Evolutionary conservation across 2,888 invertebrate genomes (phyloP), one percentile per base, ranked within the genome.

Genomic region (Yponomeuta malinellus): DNA sequence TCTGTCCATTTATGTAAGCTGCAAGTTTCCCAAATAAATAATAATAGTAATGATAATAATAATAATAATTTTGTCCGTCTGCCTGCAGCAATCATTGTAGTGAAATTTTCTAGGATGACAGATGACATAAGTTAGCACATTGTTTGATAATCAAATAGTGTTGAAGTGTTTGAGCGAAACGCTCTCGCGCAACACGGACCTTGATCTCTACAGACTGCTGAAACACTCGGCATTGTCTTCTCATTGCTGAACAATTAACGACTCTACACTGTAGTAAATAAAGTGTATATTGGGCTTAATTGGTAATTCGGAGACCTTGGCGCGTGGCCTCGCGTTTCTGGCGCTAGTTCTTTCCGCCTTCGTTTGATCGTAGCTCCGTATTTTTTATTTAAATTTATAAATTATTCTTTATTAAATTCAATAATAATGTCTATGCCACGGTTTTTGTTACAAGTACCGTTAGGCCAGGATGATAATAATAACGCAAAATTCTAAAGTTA

Each of bases 311-410:
- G 78, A 76, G 83, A 88, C 91, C 91, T 91, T 90, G 90, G 80
- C 74, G 82, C 73, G 74, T 88, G 89, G 88, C 91, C 91, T 91
- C 89, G 91, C 80, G 84, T 88, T 87, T 89, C 88, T 87, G 85
- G 84, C 87, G 87, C 81, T 86, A 89, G 88, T 84, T 91, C 90
- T 90, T 92, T 92, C 91, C 91, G 91, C 90, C 90, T 92, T 89
- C 86, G 86, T 43, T 37, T 43, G 68, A 48, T 59, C 63, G 15
- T 12, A 59, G 43, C 43, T 43, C 43, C 52, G 52, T 59, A 59
- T 2, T 59, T 15, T 59, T 59, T 15, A 87, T 87, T 86, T 86
- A 83, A 23, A 15, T 59, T 3, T 59, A 12, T 59, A 59, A 59
- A 59, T 15, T 59, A 59, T 59, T 59, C 52, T 59, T 15, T 5